Base-by-base conservation (phyloP, 2,888 invertebrate genomes). In the Ceramica pisi region DNA sequence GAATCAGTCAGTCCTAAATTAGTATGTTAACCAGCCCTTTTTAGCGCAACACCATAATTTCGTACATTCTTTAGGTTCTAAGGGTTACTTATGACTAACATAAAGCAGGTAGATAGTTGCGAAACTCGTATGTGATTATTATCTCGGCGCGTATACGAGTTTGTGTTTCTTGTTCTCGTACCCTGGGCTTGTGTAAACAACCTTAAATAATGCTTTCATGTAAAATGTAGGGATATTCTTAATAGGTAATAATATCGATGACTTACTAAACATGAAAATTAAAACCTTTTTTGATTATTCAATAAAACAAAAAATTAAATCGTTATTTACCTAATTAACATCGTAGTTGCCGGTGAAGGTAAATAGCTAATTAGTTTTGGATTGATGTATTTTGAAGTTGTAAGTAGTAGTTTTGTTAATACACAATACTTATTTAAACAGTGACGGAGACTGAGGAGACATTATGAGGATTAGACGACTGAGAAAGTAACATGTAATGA, bases 41-140 rank as follows among this genome's bases (percentile, higher is more conserved):
- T 72, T 62, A 73, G 31, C 78, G 53, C 57, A 60, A 41, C 53
- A n/a, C 75, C 56, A 67, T 73, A 77, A 77, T 83, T 82, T 80
- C 31, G 67, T 69, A 67, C 69, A 77, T 80, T 80, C 70, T 82
- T 75, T 16, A 68, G 62, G 73, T 61, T 44, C 65, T 66, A 62
- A 83, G 70, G 70, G 75, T 80, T 74, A 75, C 68, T 75, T 82
- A 80, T 67, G 85, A 72, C 66, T 74, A 83, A 85, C 70, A 60
- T 73, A 75, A 74, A 70, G 70, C 72, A 78, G 81, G 75, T 63
- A 72, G 75, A 82, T 78, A 67, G 78, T 81, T 83, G 75, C 81
- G 63, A 84, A 83, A 81, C 83, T 84, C 48, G 85, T 85, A 81
- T 83, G 71, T 78, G 81, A 83, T 84, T 83, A 85, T 78, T 78